Conservation (phyloP, 1,140 invertebrate genomes). For the Drosophila bocqueti region DNA sequence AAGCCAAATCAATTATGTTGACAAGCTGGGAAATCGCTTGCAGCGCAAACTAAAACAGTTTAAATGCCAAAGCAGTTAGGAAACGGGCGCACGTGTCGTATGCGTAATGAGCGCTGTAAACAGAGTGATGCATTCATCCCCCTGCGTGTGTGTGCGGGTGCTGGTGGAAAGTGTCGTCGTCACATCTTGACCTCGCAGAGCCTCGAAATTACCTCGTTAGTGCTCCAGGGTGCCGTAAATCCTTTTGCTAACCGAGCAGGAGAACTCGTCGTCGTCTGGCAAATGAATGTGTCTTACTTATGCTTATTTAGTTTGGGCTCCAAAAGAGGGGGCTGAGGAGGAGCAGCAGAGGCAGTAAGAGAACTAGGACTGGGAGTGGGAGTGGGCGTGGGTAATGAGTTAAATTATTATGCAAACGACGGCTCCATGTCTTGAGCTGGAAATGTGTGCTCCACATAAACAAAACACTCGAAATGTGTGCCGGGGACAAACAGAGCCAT, state of each 20-base stretch:
- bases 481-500: conserved; percentile 68
- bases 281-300: conserved; percentile 65
- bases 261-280: conserved; percentile 28
- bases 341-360: neutral
- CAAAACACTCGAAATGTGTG: conserved; percentile 75
- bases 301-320: conserved; percentile 69
- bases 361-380: neutral
- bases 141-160: conserved; percentile 6
- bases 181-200: conserved; percentile 43
- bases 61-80: conserved; percentile 26
- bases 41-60: conserved; percentile 19
- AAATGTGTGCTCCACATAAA: conserved; percentile 61
- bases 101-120: conserved; percentile 40
- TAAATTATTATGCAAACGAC: conserved; percentile 82
- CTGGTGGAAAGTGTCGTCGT: conserved; percentile 36
- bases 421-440: conserved; percentile 51
- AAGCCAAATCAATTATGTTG: conserved; percentile 44
- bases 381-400: conserved; percentile 60
- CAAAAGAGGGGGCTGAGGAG: conserved; percentile 3
- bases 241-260: conserved; percentile 21
- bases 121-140: conserved; percentile 35
- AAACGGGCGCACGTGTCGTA: conserved; percentile 40
- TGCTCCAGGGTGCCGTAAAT: conserved; percentile 49
- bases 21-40: conserved; percentile 11
- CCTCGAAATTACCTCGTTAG: conserved; percentile 46